Evolutionary conservation across 2,797 vertebrate genomes (phyloP).

Genomic region (Neopelma chrysocephalum): DNA sequence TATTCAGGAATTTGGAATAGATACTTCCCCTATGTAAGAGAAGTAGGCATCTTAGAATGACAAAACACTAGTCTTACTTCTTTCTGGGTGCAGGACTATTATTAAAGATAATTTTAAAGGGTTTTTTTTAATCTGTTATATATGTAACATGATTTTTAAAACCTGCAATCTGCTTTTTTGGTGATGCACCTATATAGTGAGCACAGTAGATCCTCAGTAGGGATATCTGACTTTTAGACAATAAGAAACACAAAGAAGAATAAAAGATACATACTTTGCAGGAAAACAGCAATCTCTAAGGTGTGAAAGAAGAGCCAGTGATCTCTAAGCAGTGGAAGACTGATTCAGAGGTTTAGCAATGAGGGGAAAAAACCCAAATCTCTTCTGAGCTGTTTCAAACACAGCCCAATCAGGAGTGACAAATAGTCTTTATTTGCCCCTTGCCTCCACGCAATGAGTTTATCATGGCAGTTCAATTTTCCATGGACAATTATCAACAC

Average conservation of each 20-base stretch:
- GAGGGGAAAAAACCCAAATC: background rate
- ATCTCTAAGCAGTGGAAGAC: background rate
- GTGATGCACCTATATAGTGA: background rate
- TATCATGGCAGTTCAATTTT: background rate
- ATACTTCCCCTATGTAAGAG: background rate
- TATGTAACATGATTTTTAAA: background rate
- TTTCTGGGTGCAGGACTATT: background rate
- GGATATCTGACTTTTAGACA: background rate
- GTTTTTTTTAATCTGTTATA: background rate
- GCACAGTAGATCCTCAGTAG: background rate
- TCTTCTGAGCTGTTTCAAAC: background rate
- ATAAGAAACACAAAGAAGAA: background rate
- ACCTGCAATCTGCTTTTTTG: background rate
- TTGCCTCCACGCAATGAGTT: background rate
- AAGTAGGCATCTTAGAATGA: background rate
- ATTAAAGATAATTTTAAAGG: background rate
- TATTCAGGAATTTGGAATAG: background rate
- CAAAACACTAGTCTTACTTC: background rate
- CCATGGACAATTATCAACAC: constrained; percentile 1
- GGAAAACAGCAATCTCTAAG: background rate
- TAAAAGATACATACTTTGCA: background rate
- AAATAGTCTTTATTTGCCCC: background rate
- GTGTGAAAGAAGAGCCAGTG: background rate
- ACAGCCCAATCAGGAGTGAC: background rate
- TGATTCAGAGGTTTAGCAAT: background rate